Base-by-base conservation (phyloP, 2,797 vertebrate species). In the Enteromius trimaculatus region DNA sequence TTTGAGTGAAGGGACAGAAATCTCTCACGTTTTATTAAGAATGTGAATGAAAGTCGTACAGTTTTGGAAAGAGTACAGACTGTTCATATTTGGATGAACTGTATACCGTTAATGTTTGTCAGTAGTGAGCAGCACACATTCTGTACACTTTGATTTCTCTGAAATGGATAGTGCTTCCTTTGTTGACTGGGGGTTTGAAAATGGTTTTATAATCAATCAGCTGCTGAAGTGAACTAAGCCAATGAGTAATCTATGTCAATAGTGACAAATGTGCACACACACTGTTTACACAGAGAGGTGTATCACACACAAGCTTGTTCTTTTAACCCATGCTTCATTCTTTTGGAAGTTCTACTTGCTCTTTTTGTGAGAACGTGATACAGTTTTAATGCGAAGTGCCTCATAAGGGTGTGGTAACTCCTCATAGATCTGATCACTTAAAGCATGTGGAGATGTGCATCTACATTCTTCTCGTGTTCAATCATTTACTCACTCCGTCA, bases 391-490 rank as follows among this genome's bases (percentile, higher is more conserved):
- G 3, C 16, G 13, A 23, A 55, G 31, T 14, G 21, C 31, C 29
- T 79, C 6, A 37, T 79, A 7, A 51, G 8, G 29, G 44, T 66
- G 62, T 39, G 62, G 6, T 51, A 29, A 53, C 29, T 79, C 19
- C 62, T 6, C 47, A 23, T 79, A 37, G 29, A n/a, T 16, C 17
- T 84, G 17, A 16, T 84, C 58, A 55, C 31, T 44, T 68, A 34
- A 62, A 51, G 21, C 14, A 64, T 10, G 29, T 53, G 55, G 44
- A 34, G 11, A 5, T 10, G 7, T 51, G 60, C 62, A 85, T 84
- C 58, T 87, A 86, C 92, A 92, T 93, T 94, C 90, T 84, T 91
- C 62, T 81, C 90, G 92, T 92, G 92, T 89, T 87, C 85, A 79
- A 26, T 72, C 70, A 85, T 76, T 84, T 83, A 60, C 86, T 66